A percentile compares a stretch with the other conserved stretches of the same genome.
phyloP scores from a whole-genome alignment of 2,797 vertebrate species.

The Leptoclinus maculatus region DNA sequence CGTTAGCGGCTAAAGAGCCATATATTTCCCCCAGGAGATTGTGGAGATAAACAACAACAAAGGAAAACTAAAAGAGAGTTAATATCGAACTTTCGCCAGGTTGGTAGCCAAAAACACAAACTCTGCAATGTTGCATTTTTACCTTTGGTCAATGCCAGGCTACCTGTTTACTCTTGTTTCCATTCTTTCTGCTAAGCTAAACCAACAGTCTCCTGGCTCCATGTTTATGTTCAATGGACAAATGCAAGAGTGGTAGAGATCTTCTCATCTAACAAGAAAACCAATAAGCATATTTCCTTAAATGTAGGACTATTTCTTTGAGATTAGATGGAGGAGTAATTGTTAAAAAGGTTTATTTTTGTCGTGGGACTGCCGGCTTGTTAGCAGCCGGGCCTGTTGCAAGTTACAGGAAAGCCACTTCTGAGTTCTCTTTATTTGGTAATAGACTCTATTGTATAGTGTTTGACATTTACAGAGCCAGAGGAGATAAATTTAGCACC shows the following conservation, averaged over 20 bases:
- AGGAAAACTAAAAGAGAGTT: background rate
- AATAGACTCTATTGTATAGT: background rate
- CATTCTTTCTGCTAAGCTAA: background rate
- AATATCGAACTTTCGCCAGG: background rate
- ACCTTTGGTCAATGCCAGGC: background rate
- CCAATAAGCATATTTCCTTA: background rate
- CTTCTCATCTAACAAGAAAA: background rate
- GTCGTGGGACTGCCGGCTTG: slow-evolving; percentile 15
- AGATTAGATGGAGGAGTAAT: background rate
- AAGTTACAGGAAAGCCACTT: background rate
- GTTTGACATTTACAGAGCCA: background rate
- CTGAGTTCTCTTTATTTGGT: slow-evolving; percentile 25
- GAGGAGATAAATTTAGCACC: background rate
- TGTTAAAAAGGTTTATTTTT: slow-evolving; percentile 17
- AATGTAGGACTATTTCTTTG: background rate
- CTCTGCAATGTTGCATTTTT: background rate
- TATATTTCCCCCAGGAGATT: background rate
- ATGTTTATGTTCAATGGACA: no score
- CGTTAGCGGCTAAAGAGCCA: background rate
- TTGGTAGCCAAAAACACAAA: background rate
- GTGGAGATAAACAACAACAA: background rate
- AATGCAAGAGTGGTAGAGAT: background rate
- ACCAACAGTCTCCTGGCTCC: no score
- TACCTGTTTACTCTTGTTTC: background rate
- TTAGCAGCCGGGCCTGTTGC: background rate